phyloP scores from a whole-genome alignment of 2,797 vertebrate genomes.

The Malacoraja senta region DNA sequence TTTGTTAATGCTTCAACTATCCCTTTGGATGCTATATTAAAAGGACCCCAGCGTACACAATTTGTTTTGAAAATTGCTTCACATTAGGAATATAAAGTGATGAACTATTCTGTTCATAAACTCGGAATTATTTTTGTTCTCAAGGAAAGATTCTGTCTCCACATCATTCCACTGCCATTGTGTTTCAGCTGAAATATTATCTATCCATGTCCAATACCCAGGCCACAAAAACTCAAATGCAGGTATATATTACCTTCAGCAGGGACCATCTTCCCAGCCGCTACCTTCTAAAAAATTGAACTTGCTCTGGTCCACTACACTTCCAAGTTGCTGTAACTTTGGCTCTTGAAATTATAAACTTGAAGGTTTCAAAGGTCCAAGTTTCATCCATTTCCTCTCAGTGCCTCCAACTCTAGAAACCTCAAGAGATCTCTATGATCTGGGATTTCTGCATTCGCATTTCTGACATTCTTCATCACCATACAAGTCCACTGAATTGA shows the following conservation, averaged over 20 bases:
- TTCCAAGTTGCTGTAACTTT: too few relatives aligned
- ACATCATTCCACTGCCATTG: not conserved
- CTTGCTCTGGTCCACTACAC: not conserved
- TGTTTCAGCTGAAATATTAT: not conserved
- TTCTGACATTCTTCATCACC: too few relatives aligned
- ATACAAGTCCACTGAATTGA: not conserved
- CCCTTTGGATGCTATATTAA: too few relatives aligned
- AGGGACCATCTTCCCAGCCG: not conserved
- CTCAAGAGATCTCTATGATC: too few relatives aligned
- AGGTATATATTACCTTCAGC: not conserved
- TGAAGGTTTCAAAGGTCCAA: too few relatives aligned
- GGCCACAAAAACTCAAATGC: not conserved
- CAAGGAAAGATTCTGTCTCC: not conserved
- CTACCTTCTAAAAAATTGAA: not conserved
- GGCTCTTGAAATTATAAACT: too few relatives aligned
- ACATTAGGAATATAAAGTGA: not conserved
- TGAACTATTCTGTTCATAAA: not conserved
- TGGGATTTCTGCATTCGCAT: too few relatives aligned
- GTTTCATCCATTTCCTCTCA: too few relatives aligned
- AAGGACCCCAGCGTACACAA: too few relatives aligned
- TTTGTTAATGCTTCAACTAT: too few relatives aligned
- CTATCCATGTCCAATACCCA: not conserved
- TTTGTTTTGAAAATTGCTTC: not conserved
- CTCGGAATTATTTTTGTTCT: not conserved
- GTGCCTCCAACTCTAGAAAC: too few relatives aligned